Base-by-base conservation (phyloP, 2,888 invertebrate species). In the Mythimna albipuncta region DNA sequence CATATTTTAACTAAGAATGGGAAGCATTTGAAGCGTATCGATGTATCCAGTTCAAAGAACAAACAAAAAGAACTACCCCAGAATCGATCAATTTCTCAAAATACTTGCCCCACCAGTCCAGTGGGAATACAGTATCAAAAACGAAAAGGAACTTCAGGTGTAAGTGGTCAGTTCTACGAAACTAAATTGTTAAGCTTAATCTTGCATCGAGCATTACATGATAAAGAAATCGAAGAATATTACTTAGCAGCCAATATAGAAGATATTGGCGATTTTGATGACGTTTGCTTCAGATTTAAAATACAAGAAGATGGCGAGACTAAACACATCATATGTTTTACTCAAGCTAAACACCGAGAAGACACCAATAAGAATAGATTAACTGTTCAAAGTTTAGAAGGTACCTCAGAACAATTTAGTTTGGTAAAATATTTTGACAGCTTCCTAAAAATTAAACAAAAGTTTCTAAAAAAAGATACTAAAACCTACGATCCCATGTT, bases 311-410 rank as follows among this genome's bases (percentile, higher is more conserved):
- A 59, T 69, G 68, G 55, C 57, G 76, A 35, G 35, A 72, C 11
- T 81, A 81, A 69, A 81, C 73, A 87, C 6, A 75, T 87, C 19
- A 67, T 87, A n/a, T 79, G 89, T 61, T 90, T 89, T 58, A 81
- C 88, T 6, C 91, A 91, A 85, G 88, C 90, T 1, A 91, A 91
- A 69, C 90, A 91, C 47, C 81, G 83, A 72, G 89, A 89, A 76
- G 83, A 89, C 58, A 78, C 82, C 6, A 83, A 87, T 16, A 89
- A 86, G 57, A 83, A 84, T 9, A 88, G 77, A 75, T 79, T 90
- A 19, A 85, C 86, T 10, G 85, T 87, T 11, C 72, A 84, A 55
- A 86, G 88, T 66, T 78, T 90, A 6, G 75, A 78, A 26, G 85
- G 83, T 59, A 72, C 69, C 10, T 72, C 77, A 9, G 87, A 87